Evolutionary conservation across 2,888 invertebrate genomes (phyloP), one percentile per base, ranked within the genome.

Genomic region (Drosophila antonietae): DNA sequence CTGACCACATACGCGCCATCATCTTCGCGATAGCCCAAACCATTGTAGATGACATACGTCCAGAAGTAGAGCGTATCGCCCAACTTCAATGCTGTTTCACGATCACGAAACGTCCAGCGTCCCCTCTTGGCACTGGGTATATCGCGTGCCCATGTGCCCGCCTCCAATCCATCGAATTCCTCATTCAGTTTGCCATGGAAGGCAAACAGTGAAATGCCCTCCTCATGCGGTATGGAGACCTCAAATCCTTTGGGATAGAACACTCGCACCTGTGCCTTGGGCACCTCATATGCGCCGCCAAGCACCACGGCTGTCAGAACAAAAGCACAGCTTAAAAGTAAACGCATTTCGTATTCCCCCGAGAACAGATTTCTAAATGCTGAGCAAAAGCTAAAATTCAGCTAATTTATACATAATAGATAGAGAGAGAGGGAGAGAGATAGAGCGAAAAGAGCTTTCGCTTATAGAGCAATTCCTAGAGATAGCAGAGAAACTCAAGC

Each of bases 1-100:
- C 68, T 71, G 1, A 92, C 90, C 37, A 90, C 90, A 83, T 74
- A 85, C 0, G 69, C 82, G 12, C 91, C 91, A 76, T 92, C 84
- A 51, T 92, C 92, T 77, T 95, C 94, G 39, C 95, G 93, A 88
- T 96, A 96, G 0, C 96, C 96, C 39, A 96, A 91, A 0, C 95
- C 95, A 74, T 95, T 94, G 83, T 95, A 95, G 75, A 96, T 94
- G 0, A 96, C 96, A 82, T 95, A 96, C 0, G 96, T 94, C 96
- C 96, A 96, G 90, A 95, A 96, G 90, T 96, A 95, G 23, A 97
- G 92, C 8, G 94, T 94, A 88, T 97, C 96, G 0, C 96, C 96
- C 3, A 88, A 35, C 81, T 95, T 95, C 33, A 97, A 90, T 75
- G 92, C 90, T 0, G 94, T 94, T 15, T 92, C 93, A 2, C 93